Percentiles rank a stretch among this genome's conserved stretches.
Conservation (phyloP, 2,113 vertebrate genomes). For the Pangasianodon gigas region DNA sequence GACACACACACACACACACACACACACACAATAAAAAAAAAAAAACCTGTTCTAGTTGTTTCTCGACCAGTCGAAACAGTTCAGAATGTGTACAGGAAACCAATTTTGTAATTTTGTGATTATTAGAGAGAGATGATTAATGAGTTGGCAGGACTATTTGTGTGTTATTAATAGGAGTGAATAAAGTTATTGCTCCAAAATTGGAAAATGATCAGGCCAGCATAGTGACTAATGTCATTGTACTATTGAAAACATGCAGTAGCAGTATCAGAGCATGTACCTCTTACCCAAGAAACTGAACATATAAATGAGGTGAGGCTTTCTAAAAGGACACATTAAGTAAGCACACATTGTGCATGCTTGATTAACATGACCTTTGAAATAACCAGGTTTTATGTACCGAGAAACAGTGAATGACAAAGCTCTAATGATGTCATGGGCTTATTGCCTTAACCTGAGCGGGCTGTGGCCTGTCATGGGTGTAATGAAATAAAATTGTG, state of each 20-base stretch:
- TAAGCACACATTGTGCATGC: background rate
- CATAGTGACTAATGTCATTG: background rate
- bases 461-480: background rate
- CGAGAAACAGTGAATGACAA: background rate
- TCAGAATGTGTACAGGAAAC: background rate
- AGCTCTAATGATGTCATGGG: background rate
- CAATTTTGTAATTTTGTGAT: too few species aligned
- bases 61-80: background rate
- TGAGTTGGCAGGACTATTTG: background rate
- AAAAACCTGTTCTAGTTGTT: background rate
- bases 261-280: background rate
- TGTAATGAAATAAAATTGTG: background rate
- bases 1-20: background rate
- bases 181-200: background rate
- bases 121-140: background rate
- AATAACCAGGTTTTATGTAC: background rate
- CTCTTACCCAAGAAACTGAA: background rate
- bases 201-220: background rate
- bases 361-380: background rate
- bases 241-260: background rate
- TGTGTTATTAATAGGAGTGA: background rate
- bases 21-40: background rate
- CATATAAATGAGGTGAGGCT: background rate
- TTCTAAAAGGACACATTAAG: background rate
- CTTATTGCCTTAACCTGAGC: background rate